Conservation (phyloP, 2,113 vertebrate genomes). For the Kryptolebias marmoratus region DNA sequence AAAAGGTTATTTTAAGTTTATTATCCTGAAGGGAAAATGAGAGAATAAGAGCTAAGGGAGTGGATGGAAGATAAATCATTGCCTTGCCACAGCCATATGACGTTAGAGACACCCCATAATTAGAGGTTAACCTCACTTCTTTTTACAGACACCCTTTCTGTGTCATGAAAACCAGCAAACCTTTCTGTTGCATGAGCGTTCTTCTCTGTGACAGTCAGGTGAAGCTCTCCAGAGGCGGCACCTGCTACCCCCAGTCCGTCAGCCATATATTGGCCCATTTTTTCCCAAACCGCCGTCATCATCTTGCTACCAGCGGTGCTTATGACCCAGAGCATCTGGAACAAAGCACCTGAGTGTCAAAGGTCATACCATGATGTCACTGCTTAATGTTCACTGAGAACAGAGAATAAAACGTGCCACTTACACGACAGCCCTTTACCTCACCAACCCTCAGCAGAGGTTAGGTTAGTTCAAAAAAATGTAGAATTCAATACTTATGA, state of each 20-base stretch:
- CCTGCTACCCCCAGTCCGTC: constrained; percentile 34
- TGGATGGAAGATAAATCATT: constrained; percentile 39
- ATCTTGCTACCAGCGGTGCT: constrained; percentile 48
- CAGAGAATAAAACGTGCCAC: constrained; percentile 54
- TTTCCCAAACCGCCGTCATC: constrained; percentile 33
- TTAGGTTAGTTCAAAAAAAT: constrained; percentile 64
- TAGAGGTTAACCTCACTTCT: constrained; percentile 74
- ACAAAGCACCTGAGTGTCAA: constrained; percentile 53
- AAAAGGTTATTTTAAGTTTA: constrained; percentile 23
- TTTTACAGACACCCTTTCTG: constrained; percentile 23
- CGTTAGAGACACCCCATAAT: constrained; percentile 46
- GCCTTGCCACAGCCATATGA: constrained; percentile 34
- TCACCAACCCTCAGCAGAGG: constrained; percentile 48
- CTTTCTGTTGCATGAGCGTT: constrained; percentile 21
- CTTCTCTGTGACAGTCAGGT: constrained; percentile 26
- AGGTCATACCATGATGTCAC: constrained; percentile 72
- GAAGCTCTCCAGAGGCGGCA: constrained; percentile 54
- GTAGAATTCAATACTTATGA: constrained; percentile 15
- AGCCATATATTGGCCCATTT: constrained; percentile 1
- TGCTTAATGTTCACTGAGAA: constrained; percentile 59
- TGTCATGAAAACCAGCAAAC: constrained; percentile 22
- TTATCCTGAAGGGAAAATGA: constrained; percentile 20
- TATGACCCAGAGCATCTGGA: constrained; percentile 70
- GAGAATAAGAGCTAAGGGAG: constrained; percentile 21
- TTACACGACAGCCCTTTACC: constrained; percentile 40